These are phyloP conservation scores for Baronia brevicornis DNA, from an alignment of 2,888 invertebrate species.

Conservation along the genomic window DNA sequence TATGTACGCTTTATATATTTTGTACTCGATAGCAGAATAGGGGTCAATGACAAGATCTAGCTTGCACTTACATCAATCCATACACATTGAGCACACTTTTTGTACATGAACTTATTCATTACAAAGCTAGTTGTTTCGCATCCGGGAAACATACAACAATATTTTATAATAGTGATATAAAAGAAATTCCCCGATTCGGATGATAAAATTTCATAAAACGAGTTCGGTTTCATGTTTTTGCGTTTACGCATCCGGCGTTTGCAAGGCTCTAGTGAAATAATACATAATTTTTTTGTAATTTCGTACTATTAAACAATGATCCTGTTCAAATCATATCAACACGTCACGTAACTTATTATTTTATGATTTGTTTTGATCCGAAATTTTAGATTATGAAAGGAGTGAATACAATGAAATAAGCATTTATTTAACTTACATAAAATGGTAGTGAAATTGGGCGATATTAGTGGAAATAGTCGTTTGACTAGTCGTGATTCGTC, in stretches of 20 bases:
- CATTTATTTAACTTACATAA: constrained; percentile 1
- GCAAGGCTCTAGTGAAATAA: constrained; percentile 18
- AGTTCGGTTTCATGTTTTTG: constrained; percentile 35
- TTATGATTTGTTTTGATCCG: too few species aligned
- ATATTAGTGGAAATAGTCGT: constrained; percentile 21
- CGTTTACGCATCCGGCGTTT: constrained; percentile 25
- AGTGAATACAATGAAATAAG: too few species aligned
- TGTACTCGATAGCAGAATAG: constrained; percentile 62
- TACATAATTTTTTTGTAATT: constrained; percentile 20
- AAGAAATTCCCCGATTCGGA: constrained; percentile 22
- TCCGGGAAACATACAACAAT: constrained; percentile 22
- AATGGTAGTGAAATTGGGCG: background rate
- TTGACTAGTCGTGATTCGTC: constrained; percentile 49
- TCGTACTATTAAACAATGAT: constrained; percentile 16
- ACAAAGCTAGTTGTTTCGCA: constrained; percentile 14
- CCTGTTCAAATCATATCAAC: constrained; percentile 7
- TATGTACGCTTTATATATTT: constrained; percentile 38
- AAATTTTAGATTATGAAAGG: too few species aligned
- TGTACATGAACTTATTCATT: constrained; percentile 18
- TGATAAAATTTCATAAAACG: constrained; percentile 26
- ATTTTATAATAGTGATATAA: constrained; percentile 18
- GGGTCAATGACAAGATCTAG: constrained; percentile 72
- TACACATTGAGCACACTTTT: constrained; percentile 29
- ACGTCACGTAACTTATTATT: too few species aligned
- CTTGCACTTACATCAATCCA: constrained; percentile 45